phyloP scores from a whole-genome alignment of 1,140 invertebrate species.

The Atta texana region DNA sequence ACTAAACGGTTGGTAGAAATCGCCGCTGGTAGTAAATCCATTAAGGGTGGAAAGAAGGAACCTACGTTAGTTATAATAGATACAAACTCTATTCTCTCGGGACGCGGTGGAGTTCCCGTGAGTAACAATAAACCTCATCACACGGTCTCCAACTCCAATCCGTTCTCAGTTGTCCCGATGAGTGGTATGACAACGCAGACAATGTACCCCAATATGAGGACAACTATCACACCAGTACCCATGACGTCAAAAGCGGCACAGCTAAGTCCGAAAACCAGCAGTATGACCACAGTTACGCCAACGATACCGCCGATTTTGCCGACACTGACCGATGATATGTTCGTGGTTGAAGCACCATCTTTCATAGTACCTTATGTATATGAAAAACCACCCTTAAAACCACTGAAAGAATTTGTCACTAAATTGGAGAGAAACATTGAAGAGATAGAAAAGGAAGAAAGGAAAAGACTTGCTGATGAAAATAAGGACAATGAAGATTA shows the following conservation, averaged over 20 bases:
- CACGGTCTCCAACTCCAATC: constrained; percentile 79
- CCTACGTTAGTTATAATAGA: constrained; percentile 93
- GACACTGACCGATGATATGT: constrained; percentile 95
- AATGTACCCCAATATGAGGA: constrained; percentile 88
- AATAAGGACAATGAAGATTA: constrained; percentile 80
- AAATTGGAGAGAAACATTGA: constrained; percentile 89
- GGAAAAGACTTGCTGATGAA: constrained; percentile 77
- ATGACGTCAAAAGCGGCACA: constrained; percentile 81
- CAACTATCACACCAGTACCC: constrained; percentile 88
- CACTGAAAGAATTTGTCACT: constrained; percentile 91
- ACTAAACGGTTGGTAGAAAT: constrained; percentile 91
- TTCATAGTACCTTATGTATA: constrained; percentile 97
- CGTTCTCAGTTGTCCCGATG: constrained; percentile 86
- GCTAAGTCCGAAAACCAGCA: constrained; percentile 74
- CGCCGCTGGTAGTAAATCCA: constrained; percentile 87
- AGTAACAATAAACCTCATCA: constrained; percentile 80
- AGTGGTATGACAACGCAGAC: constrained; percentile 87
- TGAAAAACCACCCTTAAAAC: constrained; percentile 93
- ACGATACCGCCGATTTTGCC: constrained; percentile 88
- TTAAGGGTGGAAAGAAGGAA: constrained; percentile 89
- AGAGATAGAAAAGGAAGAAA: constrained; percentile 85
- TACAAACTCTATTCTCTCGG: constrained; percentile 90
- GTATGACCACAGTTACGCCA: constrained; percentile 84
- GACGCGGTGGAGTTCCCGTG: constrained; percentile 88
- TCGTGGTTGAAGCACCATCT: constrained; percentile 95